Conservation (phyloP, 2,888 invertebrate species). For the Ptychoptera contaminata region DNA sequence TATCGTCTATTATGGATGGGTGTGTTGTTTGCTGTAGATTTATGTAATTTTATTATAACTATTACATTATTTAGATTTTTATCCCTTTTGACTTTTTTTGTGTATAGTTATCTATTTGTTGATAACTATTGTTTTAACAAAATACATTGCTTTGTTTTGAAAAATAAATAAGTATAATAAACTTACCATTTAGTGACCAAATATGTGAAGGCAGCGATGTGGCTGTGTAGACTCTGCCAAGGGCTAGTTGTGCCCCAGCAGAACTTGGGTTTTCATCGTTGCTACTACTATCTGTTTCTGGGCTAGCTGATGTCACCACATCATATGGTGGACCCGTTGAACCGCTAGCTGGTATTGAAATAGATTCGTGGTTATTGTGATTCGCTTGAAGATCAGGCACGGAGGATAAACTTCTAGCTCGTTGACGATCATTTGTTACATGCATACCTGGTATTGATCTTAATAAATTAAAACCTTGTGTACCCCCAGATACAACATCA, state of each 20-base stretch:
- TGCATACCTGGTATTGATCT: constrained; percentile 57
- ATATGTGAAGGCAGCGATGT: constrained; percentile 84
- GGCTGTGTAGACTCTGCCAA: constrained; percentile 70
- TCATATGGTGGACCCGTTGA: constrained; percentile 18
- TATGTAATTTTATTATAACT: no score
- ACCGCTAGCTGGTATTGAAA: constrained; percentile 21
- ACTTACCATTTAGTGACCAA: constrained; percentile 81
- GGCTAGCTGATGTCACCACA: constrained; percentile 24
- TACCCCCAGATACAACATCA: constrained; percentile 37
- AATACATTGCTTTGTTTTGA: no score
- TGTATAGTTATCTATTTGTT: no score
- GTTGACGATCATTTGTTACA: constrained; percentile 56
- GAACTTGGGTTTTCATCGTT: constrained; percentile 4
- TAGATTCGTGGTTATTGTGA: constrained; percentile 31
- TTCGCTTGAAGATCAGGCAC: constrained; percentile 52
- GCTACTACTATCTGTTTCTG: constrained; percentile 7
- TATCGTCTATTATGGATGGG: no score
- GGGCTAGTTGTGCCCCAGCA: constrained; percentile 32
- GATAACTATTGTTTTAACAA: no score
- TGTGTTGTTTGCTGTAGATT: no score
- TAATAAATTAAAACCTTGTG: constrained; percentile 48
- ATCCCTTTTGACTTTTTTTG: no score
- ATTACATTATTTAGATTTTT: no score
- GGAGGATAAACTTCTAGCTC: constrained; percentile 68
- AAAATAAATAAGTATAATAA: neutral